Conservation (phyloP, 2,113 vertebrate genomes). For the Elgaria multicarinata region DNA sequence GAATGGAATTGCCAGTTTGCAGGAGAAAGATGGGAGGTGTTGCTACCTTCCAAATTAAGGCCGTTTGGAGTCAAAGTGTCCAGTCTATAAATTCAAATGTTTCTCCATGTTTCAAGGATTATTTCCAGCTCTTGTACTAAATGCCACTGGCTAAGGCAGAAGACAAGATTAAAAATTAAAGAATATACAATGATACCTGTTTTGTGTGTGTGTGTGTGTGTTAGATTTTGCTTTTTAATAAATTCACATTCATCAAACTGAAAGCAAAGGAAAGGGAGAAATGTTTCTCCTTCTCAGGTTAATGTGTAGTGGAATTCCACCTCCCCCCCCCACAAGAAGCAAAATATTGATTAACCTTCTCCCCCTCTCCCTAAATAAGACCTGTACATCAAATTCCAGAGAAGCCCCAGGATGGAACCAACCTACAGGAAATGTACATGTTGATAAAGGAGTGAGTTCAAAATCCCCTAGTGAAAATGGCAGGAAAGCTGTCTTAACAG, state of each 20-base stretch:
- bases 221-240: neutral
- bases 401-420: neutral
- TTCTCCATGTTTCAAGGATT: too few species aligned
- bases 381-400: neutral
- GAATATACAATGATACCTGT: too few species aligned
- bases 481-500: neutral
- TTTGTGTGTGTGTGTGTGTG: neutral
- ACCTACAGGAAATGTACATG: neutral
- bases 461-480: neutral
- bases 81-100: too few species aligned
- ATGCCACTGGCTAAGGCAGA: too few species aligned
- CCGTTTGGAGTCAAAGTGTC: too few species aligned
- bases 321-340: too few species aligned
- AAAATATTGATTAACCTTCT: neutral
- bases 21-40: too few species aligned
- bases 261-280: neutral
- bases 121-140: too few species aligned
- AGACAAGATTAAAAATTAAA: too few species aligned
- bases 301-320: neutral
- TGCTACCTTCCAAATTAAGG: too few species aligned
- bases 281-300: neutral
- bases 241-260: neutral
- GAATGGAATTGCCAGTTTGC: too few species aligned
- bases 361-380: neutral
- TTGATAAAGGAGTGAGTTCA: neutral